A percentile compares a stretch with the other conserved stretches of the same genome.
phyloP scores from a whole-genome alignment of 2,797 vertebrate species.

The Phrynocephalus forsythii region DNA sequence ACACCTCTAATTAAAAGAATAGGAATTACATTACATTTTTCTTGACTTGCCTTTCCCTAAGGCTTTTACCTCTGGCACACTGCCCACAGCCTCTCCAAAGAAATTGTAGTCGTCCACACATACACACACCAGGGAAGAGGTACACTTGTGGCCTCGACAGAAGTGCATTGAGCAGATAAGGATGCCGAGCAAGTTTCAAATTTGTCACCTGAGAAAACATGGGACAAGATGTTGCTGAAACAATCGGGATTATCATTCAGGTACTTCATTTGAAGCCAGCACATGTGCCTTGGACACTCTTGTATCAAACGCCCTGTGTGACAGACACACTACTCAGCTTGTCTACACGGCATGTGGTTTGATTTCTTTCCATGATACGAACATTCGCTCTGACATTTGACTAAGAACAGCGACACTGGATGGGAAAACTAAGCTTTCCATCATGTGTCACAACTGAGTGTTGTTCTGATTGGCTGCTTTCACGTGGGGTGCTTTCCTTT shows the following conservation, averaged over 20 bases:
- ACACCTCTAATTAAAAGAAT: slow-evolving; percentile 53
- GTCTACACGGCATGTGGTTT: not conserved
- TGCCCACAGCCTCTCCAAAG: slow-evolving; percentile 35
- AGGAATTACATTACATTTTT: slow-evolving; percentile 26
- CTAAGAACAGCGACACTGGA: not conserved
- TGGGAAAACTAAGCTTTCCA: not conserved
- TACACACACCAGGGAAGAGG: not conserved
- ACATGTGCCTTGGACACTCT: not conserved
- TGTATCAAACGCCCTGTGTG: not conserved
- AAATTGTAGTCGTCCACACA: slow-evolving; percentile 24
- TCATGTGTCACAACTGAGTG: not conserved
- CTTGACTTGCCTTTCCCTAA: slow-evolving; percentile 36
- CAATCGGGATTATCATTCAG: not conserved
- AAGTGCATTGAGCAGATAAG: not conserved
- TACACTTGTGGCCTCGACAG: not conserved
- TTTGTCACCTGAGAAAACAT: not conserved
- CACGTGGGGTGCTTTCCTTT: not conserved
- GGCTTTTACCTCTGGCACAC: slow-evolving; percentile 38
- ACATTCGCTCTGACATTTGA: not conserved
- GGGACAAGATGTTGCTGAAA: not conserved
- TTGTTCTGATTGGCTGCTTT: not conserved
- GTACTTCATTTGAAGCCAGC: not conserved
- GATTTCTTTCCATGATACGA: not conserved
- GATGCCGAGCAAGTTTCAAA: not conserved
- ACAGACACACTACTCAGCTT: not conserved